Evolutionary conservation across 23 tunicate genomes (phyloP).

Genomic region (Halocynthia roretzi): DNA sequence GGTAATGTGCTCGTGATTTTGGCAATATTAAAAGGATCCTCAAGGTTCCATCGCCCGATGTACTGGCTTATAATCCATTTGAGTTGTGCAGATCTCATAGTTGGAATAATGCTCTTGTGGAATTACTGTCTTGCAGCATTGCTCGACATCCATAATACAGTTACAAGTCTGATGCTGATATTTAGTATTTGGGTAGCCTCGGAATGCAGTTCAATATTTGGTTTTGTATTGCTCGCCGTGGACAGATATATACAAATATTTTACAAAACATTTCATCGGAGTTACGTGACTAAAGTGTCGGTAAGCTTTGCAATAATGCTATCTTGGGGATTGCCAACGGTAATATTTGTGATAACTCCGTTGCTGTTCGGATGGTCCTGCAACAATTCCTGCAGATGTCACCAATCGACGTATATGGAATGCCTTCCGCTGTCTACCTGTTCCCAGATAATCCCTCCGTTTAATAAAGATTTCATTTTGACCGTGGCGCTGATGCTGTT

Average conservation of each 20-base stretch:
- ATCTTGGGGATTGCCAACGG: slow-evolving; percentile 40
- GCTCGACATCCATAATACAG: slow-evolving; percentile 42
- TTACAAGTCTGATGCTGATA: slow-evolving; percentile 31
- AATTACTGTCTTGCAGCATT: slow-evolving; percentile 74
- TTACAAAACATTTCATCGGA: slow-evolving; percentile 41
- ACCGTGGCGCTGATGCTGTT: slow-evolving; percentile 29
- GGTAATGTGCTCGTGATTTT: slow-evolving; percentile 71
- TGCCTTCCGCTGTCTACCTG: slow-evolving; percentile 48
- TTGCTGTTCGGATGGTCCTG: slow-evolving; percentile 49
- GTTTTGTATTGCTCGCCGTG: slow-evolving; percentile 64
- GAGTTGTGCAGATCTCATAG: slow-evolving; percentile 49
- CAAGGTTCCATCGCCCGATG: slow-evolving; percentile 74
- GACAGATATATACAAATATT: slow-evolving; percentile 96
- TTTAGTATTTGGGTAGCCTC: slow-evolving; percentile 75
- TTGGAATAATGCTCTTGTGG: slow-evolving; percentile 86
- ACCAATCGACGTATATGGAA: slow-evolving; percentile 43
- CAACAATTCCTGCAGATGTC: slow-evolving; percentile 47
- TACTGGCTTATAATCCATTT: slow-evolving; percentile 82
- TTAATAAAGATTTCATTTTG: slow-evolving; percentile 47
- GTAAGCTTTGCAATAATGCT: slow-evolving; percentile 53
- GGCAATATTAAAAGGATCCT: slow-evolving; percentile 56
- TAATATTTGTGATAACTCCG: slow-evolving; percentile 49
- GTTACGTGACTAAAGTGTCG: slow-evolving; percentile 54
- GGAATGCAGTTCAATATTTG: slow-evolving; percentile 55
- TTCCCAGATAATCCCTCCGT: slow-evolving; percentile 84